A percentile compares a stretch with the other conserved stretches of the same genome.
These are phyloP conservation scores for Diorhabda elongata DNA, from an alignment of 1,140 invertebrate species.

Conservation along the genomic window DNA sequence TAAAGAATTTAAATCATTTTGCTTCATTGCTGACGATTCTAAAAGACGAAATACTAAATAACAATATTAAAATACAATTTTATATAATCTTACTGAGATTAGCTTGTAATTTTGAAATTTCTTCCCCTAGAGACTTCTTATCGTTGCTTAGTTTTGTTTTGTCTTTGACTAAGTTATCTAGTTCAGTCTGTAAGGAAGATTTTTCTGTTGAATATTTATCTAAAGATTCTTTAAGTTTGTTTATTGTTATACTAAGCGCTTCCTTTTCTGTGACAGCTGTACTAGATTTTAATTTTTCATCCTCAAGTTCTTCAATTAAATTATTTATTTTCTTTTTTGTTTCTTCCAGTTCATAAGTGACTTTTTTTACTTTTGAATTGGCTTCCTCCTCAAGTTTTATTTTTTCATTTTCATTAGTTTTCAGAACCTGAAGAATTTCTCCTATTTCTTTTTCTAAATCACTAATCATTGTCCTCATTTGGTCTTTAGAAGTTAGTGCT, in stretches of 20 bases:
- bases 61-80: not conserved
- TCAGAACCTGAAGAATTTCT: slow-evolving; percentile 60
- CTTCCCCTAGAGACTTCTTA: slow-evolving; percentile 56
- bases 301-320: slow-evolving; percentile 46
- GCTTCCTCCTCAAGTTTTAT: slow-evolving; percentile 51
- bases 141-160: slow-evolving; percentile 50
- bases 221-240: slow-evolving; percentile 49
- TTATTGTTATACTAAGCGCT: slow-evolving; percentile 50
- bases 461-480: slow-evolving; percentile 73
- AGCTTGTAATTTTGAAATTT: slow-evolving; percentile 53
- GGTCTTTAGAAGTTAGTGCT: slow-evolving; percentile 64
- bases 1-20: slow-evolving; percentile 52
- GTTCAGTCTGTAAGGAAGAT: slow-evolving; percentile 49
- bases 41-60: slow-evolving; percentile 30
- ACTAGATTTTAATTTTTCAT: slow-evolving; percentile 51
- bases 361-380: slow-evolving; percentile 47
- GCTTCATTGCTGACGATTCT: slow-evolving; percentile 49
- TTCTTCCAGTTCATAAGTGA: slow-evolving; percentile 35
- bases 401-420: slow-evolving; percentile 55
- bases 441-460: slow-evolving; percentile 78
- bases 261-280: slow-evolving; percentile 52
- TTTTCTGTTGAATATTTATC: slow-evolving; percentile 49
- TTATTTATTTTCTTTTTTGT: slow-evolving; percentile 31
- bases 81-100: slow-evolving; percentile 42
- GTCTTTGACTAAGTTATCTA: slow-evolving; percentile 50